phyloP scores from a whole-genome alignment of 30 jellyfish, hydroid and myxozoan genomes.

The Hydractinia symbiolongicarpus region DNA sequence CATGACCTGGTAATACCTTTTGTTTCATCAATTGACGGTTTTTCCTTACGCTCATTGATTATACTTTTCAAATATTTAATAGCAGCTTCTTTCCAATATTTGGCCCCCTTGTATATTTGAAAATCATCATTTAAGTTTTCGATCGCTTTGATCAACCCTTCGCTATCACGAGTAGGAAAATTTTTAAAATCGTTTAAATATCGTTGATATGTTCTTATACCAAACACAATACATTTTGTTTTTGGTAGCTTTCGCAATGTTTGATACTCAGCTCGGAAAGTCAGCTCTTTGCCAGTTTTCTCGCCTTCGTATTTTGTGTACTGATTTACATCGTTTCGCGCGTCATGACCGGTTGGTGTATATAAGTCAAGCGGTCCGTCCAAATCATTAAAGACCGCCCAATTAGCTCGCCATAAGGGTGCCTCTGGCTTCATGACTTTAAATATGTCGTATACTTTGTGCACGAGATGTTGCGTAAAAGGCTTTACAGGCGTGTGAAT shows the following conservation, averaged over 20 bases:
- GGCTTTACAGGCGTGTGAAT: slow-evolving; percentile 72
- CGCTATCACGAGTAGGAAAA: slow-evolving; percentile 43
- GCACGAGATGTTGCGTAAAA: slow-evolving; percentile 51
- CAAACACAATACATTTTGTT: slow-evolving; percentile 67
- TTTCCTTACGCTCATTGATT: neutral
- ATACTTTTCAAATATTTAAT: slow-evolving; percentile 34
- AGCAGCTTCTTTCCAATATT: slow-evolving; percentile 82
- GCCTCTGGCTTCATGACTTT: slow-evolving; percentile 58
- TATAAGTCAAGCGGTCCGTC: slow-evolving; percentile 55
- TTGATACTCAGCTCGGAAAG: slow-evolving; percentile 78
- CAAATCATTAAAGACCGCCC: slow-evolving; percentile 81
- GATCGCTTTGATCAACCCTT: slow-evolving; percentile 62
- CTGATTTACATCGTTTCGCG: slow-evolving; percentile 38
- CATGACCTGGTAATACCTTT: neutral
- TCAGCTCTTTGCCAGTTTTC: slow-evolving; percentile 64
- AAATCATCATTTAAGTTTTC: slow-evolving; percentile 54
- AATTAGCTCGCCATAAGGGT: slow-evolving; percentile 84
- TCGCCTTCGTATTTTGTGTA: slow-evolving; percentile 46
- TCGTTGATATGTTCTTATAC: slow-evolving; percentile 78
- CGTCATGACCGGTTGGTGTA: slow-evolving; percentile 34
- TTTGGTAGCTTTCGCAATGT: slow-evolving; percentile 66
- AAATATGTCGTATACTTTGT: slow-evolving; percentile 50
- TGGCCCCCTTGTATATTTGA: slow-evolving; percentile 63
- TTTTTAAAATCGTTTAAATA: slow-evolving; percentile 49
- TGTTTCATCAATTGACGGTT: neutral